Evolutionary conservation across 2,797 vertebrate species (phyloP).

Genomic region (Cynodonichthys magdalenae): DNA sequence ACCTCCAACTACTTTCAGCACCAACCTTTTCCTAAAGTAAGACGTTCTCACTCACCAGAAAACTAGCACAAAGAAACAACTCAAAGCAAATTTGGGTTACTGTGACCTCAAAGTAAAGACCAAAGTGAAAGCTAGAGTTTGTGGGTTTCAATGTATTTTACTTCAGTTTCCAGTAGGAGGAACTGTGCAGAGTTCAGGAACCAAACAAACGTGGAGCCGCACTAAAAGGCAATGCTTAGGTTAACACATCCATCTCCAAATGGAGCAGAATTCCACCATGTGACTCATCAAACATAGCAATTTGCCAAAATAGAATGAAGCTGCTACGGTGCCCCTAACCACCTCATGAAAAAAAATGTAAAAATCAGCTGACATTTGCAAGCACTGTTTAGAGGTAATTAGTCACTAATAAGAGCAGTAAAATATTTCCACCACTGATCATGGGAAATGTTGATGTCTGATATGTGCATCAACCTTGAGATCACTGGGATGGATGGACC

Average conservation of each 20-base stretch:
- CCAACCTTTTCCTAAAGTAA: neutral
- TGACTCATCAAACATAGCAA: slow-evolving; percentile 40
- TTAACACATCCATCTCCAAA: slow-evolving; percentile 49
- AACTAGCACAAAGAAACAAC: neutral
- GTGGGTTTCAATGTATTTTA: slow-evolving; percentile 43
- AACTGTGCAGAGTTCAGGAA: slow-evolving; percentile 11
- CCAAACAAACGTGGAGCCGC: slow-evolving; percentile 33
- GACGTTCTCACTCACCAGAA: slow-evolving; percentile 2
- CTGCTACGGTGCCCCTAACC: slow-evolving; percentile 13
- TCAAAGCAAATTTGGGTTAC: slow-evolving; percentile 25
- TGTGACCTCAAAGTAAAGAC: slow-evolving; percentile 19
- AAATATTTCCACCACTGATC: slow-evolving; percentile 16
- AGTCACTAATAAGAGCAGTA: slow-evolving; percentile 20
- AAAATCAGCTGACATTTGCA: slow-evolving; percentile 44
- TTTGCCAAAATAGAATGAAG: slow-evolving; percentile 30
- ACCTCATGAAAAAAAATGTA: slow-evolving; percentile 5
- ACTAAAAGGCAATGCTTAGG: slow-evolving; percentile 38
- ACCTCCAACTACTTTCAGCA: neutral
- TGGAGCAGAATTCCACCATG: slow-evolving; percentile 23
- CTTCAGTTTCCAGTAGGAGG: slow-evolving; percentile 14
- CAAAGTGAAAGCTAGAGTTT: slow-evolving; percentile 32
- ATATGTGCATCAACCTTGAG: neutral
- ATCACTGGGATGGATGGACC: slow-evolving; percentile 26
- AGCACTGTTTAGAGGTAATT: slow-evolving; percentile 21
- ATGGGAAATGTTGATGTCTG: slow-evolving; percentile 15